These are phyloP conservation scores for Drosophila kokeensis DNA, from an alignment of 2,888 invertebrate genomes.

Conservation along the genomic window DNA sequence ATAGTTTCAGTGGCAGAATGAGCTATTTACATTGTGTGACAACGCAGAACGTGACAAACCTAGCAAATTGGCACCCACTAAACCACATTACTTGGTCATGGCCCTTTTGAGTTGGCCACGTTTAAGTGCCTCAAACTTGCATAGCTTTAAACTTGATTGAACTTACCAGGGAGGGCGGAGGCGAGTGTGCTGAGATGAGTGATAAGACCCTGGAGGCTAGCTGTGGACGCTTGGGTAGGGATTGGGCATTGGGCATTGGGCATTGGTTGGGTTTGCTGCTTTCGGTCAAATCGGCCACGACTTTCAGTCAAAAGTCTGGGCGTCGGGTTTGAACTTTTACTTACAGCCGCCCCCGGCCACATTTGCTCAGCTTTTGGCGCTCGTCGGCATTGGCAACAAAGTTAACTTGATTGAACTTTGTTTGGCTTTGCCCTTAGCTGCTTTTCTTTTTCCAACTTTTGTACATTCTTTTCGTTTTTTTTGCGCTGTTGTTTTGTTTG, in stretches of 20 bases:
- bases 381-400: conserved; percentile 69
- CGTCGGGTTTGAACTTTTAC: conserved; percentile 69
- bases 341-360: conserved; percentile 20
- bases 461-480: conserved; percentile 14
- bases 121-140: conserved; percentile 52
- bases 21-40: conserved; percentile 61
- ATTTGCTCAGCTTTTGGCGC: conserved; percentile 59
- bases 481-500: conserved; percentile 53
- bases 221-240: conserved; percentile 4
- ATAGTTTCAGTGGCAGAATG: conserved; percentile 44
- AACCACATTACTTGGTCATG: conserved; percentile 64
- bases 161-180: conserved; percentile 12
- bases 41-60: conserved; percentile 61
- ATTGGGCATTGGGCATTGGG: not conserved
- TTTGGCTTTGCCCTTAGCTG: conserved; percentile 75
- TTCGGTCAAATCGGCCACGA: conserved; percentile 18
- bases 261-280: conserved; percentile 10
- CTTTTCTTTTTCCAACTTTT: conserved; percentile 55
- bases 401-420: conserved; percentile 80
- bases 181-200: conserved; percentile 41
- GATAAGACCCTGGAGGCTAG: conserved; percentile 48
- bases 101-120: conserved; percentile 34
- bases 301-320: conserved; percentile 67
- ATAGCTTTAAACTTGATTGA: conserved; percentile 65
- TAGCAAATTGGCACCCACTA: conserved; percentile 65